Evolutionary conservation across 2,888 invertebrate genomes (phyloP).

Genomic region (Drosophila peninsularis): DNA sequence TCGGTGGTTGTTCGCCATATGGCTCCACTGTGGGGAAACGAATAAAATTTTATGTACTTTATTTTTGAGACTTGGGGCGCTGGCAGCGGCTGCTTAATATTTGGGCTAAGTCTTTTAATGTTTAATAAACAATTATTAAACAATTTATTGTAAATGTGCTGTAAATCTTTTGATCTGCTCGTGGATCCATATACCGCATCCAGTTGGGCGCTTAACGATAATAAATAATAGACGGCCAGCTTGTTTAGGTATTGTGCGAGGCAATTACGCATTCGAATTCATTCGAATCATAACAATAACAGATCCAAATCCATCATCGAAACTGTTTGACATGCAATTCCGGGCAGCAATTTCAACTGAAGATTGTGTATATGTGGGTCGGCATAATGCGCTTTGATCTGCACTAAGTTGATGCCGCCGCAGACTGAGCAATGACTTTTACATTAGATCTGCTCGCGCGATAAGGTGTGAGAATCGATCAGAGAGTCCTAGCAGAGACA

Average conservation of each 20-base stretch:
- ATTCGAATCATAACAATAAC: conserved; percentile 78
- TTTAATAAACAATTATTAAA: conserved; percentile 80
- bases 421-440: conserved; percentile 38
- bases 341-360: conserved; percentile 56
- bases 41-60: conserved; percentile 69
- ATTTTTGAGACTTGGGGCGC: conserved; percentile 44
- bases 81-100: conserved; percentile 69
- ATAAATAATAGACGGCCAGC: conserved; percentile 56
- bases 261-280: conserved; percentile 70
- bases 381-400: conserved; percentile 48
- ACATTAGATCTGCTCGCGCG: conserved; percentile 7
- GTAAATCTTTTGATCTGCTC: conserved; percentile 62
- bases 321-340: conserved; percentile 59
- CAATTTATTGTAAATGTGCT: conserved; percentile 39
- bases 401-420: conserved; percentile 52
- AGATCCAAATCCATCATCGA: conserved; percentile 57
- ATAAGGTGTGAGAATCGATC: conserved; percentile 22
- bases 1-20: conserved; percentile 68
- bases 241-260: conserved; percentile 56
- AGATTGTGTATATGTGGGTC: conserved; percentile 34
- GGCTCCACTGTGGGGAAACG: conserved; percentile 30
- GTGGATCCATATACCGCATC: conserved; percentile 4
- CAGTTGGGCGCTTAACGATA: conserved; percentile 47
- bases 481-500: not conserved
- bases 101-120: conserved; percentile 68